Evolutionary conservation across 2,797 vertebrate genomes (phyloP).

Genomic region (Platalea minor): DNA sequence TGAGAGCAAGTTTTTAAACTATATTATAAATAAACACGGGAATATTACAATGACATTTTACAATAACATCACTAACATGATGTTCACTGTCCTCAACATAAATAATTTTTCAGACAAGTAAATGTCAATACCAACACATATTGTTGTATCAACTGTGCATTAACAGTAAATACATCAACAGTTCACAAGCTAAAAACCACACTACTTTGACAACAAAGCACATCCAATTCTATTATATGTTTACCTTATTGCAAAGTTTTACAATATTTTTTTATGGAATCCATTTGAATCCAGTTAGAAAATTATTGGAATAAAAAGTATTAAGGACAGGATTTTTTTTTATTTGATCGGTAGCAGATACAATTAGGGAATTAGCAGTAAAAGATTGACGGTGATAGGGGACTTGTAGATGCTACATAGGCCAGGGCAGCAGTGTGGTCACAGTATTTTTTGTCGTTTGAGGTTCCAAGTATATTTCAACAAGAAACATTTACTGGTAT

Average conservation of each 20-base stretch:
- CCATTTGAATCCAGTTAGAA: neutral
- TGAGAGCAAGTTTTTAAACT: neutral
- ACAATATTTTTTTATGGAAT: neutral
- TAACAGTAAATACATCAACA: neutral
- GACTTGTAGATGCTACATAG: neutral
- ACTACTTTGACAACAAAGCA: neutral
- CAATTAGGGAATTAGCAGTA: neutral
- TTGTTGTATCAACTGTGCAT: neutral
- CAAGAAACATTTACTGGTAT: neutral
- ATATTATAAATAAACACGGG: neutral
- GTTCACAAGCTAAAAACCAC: neutral
- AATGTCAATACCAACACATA: neutral
- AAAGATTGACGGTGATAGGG: fast-evolving
- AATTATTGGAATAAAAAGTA: neutral
- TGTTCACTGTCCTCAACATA: neutral
- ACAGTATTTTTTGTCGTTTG: neutral
- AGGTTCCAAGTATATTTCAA: neutral
- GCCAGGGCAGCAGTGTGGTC: neutral
- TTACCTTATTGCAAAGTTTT: neutral
- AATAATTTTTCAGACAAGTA: neutral
- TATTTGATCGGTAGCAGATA: neutral
- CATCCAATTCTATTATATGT: neutral
- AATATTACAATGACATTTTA: neutral
- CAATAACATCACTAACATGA: neutral
- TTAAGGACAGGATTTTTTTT: neutral